Base-by-base conservation (phyloP, 2,113 vertebrate species). In the Paedocypris sp. region DNA sequence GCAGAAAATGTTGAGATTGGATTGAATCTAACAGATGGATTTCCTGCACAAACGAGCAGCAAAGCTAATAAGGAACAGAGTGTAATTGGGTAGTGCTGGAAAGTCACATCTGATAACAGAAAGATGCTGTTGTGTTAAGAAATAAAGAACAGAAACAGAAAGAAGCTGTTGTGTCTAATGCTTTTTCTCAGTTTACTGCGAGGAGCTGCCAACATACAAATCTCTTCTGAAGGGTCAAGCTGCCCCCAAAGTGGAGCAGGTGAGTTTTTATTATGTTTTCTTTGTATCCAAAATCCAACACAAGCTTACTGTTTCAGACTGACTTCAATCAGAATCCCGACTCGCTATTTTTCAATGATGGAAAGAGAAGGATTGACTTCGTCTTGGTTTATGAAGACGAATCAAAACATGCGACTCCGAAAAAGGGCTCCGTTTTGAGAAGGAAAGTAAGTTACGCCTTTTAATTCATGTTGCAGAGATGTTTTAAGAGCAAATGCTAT, bases 371-470 rank as follows among this genome's bases (percentile, higher is more conserved):
- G 70, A 87, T 97, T 10, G 94, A 97, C 76, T 96, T 90, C 71
- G 73, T 97, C 68, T 79, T 97, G 20, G 93, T 88, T 1, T 95
- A 97, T 51, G 93, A 95, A 73, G 91, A 96, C 71, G 93, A 95
- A 73, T 85, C 76, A 4, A 89, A 75, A 72, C 91, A 88, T 72
- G 84, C 84, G 0, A 80, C 71, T 69, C 87, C 83, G 16, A 93
- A 90, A 76, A 88, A 78, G 28, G 81, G 77, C 38, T 38, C 51
- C 0, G 74, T 68, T 70, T 80, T 80, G 66, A 82, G 83, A 16
- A 85, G 83, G 48, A 90, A 79, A 80, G 93, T 93, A 70, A 72
- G 73, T 29, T n/a, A n/a, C n/a, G n/a, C n/a, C n/a, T n/a, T n/a
- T n/a, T n/a, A n/a, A n/a, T n/a, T n/a, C n/a, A n/a, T n/a, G n/a